Evolutionary conservation across 2,888 invertebrate genomes (phyloP).

Genomic region (Pristionchus exspectatus): DNA sequence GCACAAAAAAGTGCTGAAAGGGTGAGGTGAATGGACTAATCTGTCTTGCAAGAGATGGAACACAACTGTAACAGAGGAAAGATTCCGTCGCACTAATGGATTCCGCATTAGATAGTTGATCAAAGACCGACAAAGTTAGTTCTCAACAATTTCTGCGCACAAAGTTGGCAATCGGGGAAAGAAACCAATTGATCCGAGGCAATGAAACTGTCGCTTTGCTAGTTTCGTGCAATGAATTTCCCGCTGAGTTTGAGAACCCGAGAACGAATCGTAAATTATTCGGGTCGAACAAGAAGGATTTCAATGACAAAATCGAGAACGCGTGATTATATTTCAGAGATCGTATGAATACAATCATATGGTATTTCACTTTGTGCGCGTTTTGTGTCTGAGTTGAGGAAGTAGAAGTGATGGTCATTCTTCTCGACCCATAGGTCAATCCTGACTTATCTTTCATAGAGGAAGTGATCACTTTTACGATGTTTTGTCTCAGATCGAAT

Average conservation of each 20-base stretch:
- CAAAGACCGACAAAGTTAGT: not conserved
- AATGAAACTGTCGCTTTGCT: conserved; percentile 20
- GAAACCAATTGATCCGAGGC: not conserved
- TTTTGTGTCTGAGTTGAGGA: not conserved
- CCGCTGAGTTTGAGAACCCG: not conserved
- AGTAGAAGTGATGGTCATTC: not conserved
- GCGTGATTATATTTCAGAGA: not conserved
- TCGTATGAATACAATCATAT: not conserved
- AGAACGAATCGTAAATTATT: conserved; percentile 40
- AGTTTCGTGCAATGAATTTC: not conserved
- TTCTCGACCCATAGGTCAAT: not conserved
- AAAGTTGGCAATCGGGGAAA: not conserved
- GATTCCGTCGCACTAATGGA: not conserved
- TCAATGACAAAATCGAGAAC: not conserved
- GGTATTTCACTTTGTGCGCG: not conserved
- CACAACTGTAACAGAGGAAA: not conserved
- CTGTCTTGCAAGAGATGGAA: not conserved
- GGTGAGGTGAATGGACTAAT: not conserved
- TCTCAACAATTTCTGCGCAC: not conserved
- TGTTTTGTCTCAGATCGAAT: conserved; percentile 2
- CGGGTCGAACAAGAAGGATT: not conserved
- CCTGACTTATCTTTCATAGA: not conserved
- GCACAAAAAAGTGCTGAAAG: not conserved
- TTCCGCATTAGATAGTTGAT: not conserved
- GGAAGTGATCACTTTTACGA: not conserved